Conservation (phyloP, 2,797 vertebrate genomes). For the Schizopygopsis malacanthus region DNA sequence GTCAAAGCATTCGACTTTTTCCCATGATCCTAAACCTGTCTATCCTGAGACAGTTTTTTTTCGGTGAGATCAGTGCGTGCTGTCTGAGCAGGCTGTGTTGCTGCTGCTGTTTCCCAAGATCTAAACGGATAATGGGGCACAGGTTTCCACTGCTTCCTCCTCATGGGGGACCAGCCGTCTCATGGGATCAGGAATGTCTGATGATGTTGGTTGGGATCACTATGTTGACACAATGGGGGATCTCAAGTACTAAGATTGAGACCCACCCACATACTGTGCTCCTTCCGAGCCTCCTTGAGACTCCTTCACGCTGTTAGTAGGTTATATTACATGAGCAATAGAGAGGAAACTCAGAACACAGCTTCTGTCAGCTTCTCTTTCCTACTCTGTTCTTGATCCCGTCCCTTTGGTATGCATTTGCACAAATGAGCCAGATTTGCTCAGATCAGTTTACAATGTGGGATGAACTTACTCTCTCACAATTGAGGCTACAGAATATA, state of each 20-base stretch:
- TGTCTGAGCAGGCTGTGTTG: not conserved
- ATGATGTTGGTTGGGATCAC: constrained; percentile 31
- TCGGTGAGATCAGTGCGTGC: not conserved
- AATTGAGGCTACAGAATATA: constrained; percentile 18
- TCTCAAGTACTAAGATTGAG: constrained; percentile 66
- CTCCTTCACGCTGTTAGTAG: constrained; percentile 9
- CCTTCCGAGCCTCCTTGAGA: constrained; percentile 61
- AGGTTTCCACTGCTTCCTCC: constrained; percentile 21
- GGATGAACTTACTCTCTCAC: constrained; percentile 8
- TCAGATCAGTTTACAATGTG: constrained; percentile 36
- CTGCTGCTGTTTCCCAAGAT: constrained; percentile 12
- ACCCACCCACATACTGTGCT: constrained; percentile 72
- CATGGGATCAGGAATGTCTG: constrained; percentile 46
- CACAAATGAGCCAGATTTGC: constrained; percentile 62
- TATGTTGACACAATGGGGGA: constrained; percentile 44
- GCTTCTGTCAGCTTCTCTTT: constrained; percentile 31
- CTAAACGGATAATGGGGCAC: constrained; percentile 13
- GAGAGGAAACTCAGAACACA: constrained; percentile 38
- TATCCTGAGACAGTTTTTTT: constrained; percentile 18
- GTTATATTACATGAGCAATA: constrained; percentile 24
- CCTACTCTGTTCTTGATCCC: constrained; percentile 46
- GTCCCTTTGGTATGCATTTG: constrained; percentile 45
- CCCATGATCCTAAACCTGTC: not conserved
- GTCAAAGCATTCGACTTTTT: constrained; percentile 4
- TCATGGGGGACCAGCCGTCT: constrained; percentile 33